Evolutionary conservation across 2,888 invertebrate species (phyloP).

Genomic region (Phortica magna): DNA sequence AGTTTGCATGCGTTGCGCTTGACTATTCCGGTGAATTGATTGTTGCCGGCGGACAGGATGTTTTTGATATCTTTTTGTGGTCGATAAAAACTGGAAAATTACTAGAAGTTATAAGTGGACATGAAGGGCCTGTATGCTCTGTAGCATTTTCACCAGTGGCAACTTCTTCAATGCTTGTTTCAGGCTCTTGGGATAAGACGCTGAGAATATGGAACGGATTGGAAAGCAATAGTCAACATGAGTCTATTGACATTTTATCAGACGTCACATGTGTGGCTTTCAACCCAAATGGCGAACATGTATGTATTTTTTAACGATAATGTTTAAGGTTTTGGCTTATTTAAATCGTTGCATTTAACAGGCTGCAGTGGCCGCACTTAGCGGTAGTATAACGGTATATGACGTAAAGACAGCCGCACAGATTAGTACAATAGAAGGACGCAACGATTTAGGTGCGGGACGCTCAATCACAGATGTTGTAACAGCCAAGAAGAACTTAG

Average conservation of each 20-base stretch:
- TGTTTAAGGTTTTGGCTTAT: not conserved
- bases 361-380: slow-evolving; percentile 94
- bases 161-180: slow-evolving; percentile 87
- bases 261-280: slow-evolving; percentile 92
- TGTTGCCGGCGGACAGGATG: slow-evolving; percentile 96
- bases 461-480: slow-evolving; percentile 90
- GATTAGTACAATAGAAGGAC: slow-evolving; percentile 90
- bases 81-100: slow-evolving; percentile 94
- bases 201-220: slow-evolving; percentile 95
- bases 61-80: slow-evolving; percentile 98
- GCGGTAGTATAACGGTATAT: slow-evolving; percentile 91
- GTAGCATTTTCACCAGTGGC: slow-evolving; percentile 88
- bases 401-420: slow-evolving; percentile 85
- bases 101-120: slow-evolving; percentile 93
- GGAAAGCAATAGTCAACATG: slow-evolving; percentile 88
- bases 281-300: slow-evolving; percentile 93
- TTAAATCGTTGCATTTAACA: slow-evolving; percentile 58
- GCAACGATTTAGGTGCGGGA: slow-evolving; percentile 92
- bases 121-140: slow-evolving; percentile 93
- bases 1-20: slow-evolving; percentile 93
- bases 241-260: slow-evolving; percentile 86
- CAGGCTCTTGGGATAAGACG: slow-evolving; percentile 97
- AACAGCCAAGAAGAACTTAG: slow-evolving; percentile 89
- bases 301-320: slow-evolving; percentile 57
- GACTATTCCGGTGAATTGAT: slow-evolving; percentile 95